Evolutionary conservation across 2,888 invertebrate genomes (phyloP).

Genomic region (Molanna angustata): DNA sequence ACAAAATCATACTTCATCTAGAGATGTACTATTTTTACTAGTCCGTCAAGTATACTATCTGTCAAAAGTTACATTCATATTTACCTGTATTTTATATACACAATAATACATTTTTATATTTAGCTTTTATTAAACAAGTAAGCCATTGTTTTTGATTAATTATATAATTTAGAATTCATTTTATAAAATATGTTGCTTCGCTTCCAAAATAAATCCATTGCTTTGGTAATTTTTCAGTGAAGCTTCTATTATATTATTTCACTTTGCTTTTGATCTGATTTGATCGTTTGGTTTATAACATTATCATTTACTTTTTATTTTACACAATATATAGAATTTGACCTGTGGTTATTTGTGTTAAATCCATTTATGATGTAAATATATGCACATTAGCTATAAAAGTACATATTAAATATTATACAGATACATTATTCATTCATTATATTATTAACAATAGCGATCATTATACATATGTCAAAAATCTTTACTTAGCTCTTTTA

Average conservation of each 20-base stretch:
- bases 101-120: not conserved
- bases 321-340: not conserved
- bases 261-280: not conserved
- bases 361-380: slow-evolving; percentile 30
- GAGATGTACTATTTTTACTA: slow-evolving; percentile 25
- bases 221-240: no score
- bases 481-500: no score
- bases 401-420: slow-evolving; percentile 13
- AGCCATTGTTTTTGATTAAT: not conserved
- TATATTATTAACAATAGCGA: no score
- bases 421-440: slow-evolving; percentile 16
- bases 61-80: not conserved
- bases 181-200: no score
- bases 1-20: slow-evolving; percentile 19
- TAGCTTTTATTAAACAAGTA: not conserved
- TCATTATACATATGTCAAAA: no score
- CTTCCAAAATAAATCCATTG: no score
- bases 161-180: not conserved
- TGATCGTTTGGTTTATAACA: no score
- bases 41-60: slow-evolving; percentile 20
- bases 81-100: not conserved
- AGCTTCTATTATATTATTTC: no score
- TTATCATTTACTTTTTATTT: not conserved
- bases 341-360: slow-evolving; percentile 3
- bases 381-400: slow-evolving; percentile 27